Percentiles rank a stretch among this genome's conserved stretches.
Conservation (phyloP, 2,113 vertebrate genomes). For the Pygoscelis adeliae region DNA sequence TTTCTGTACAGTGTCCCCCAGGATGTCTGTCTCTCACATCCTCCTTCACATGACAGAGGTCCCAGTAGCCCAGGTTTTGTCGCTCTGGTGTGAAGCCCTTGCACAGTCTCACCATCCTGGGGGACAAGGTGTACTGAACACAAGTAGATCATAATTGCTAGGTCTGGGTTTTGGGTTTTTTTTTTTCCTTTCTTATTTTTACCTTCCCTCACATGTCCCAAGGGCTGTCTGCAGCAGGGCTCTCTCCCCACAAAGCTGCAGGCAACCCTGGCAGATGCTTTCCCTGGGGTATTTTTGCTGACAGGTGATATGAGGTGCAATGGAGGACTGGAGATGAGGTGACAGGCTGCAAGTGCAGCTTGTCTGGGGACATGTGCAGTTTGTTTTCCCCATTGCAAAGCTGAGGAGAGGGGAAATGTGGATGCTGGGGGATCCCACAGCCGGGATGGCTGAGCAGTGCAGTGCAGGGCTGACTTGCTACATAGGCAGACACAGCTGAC, state of each 20-base stretch:
- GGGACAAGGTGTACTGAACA: neutral
- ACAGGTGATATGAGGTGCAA: neutral
- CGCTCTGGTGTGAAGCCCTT: neutral
- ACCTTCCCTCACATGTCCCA: neutral
- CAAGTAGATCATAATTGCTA: neutral
- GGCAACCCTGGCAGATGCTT: neutral
- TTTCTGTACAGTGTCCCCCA: neutral
- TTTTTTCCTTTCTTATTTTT: neutral
- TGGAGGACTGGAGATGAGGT: neutral
- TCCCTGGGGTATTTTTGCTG: neutral
- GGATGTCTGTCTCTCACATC: neutral
- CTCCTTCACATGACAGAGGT: neutral
- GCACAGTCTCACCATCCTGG: neutral
- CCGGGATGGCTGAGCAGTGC: neutral
- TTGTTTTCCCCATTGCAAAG: neutral
- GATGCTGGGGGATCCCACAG: neutral
- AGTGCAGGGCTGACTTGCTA: neutral
- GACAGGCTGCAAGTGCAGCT: accelerated
- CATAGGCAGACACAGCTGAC: neutral
- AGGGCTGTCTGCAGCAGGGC: neutral
- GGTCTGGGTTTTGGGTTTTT: neutral
- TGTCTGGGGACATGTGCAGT: accelerated
- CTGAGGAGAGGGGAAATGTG: neutral
- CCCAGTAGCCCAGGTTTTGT: neutral
- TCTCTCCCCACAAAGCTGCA: neutral